Conservation (phyloP, 2,797 vertebrate species). For the Mionectes olivaceus region DNA sequence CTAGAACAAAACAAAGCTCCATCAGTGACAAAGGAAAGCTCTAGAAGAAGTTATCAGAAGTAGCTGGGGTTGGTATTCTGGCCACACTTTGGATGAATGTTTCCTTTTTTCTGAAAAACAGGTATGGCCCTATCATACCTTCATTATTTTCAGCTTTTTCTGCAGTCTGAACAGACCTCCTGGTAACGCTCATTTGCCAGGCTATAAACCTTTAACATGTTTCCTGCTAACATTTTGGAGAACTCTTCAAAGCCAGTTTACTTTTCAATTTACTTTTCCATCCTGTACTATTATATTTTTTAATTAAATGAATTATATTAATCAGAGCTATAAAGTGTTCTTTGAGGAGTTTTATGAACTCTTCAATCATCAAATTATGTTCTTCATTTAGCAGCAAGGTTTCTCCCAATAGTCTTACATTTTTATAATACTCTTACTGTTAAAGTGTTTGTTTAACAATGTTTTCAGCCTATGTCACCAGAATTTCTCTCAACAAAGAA, state of each 20-base stretch:
- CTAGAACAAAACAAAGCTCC: neutral
- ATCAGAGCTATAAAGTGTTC: conserved; percentile 46
- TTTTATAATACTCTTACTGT: neutral
- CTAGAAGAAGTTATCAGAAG: neutral
- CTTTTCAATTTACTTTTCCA: conserved; percentile 4
- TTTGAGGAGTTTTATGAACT: conserved; percentile 51
- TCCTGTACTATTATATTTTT: neutral
- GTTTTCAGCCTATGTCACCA: neutral
- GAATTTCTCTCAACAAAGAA: neutral
- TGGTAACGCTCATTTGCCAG: neutral
- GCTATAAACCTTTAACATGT: neutral
- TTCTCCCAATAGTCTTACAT: neutral
- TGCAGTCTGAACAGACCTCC: neutral
- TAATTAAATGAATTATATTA: conserved; percentile 54
- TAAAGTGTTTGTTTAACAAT: conserved; percentile 7
- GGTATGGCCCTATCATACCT: neutral
- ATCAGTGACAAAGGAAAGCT: rapidly evolving
- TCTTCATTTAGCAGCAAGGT: conserved; percentile 62
- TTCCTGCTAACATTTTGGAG: neutral
- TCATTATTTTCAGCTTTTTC: neutral
- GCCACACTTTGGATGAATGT: neutral
- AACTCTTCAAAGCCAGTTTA: neutral
- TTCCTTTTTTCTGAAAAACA: neutral
- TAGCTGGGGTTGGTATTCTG: neutral
- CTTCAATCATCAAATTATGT: conserved; percentile 60